phyloP scores from a whole-genome alignment of 1,140 invertebrate genomes.

The Sarcophaga peregrina region DNA sequence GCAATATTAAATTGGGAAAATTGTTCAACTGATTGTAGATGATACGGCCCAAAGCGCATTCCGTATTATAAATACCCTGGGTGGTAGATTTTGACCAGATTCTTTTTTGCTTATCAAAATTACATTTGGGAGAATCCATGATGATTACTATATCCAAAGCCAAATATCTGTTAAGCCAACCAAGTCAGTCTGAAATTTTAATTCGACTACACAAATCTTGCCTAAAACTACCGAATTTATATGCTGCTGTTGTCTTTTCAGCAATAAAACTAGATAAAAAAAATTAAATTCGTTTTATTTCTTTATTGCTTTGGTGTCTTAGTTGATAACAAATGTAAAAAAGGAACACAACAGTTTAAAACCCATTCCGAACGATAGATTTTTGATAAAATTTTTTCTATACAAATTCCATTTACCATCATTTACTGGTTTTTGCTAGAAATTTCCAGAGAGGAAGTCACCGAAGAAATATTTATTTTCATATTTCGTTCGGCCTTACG shows the following conservation, averaged over 20 bases:
- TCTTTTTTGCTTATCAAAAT: background rate
- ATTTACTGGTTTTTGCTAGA: too few species aligned
- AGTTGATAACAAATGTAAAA: background rate
- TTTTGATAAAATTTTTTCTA: too few species aligned
- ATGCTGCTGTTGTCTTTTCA: background rate
- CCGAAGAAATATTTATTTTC: too few species aligned
- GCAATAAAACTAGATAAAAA: background rate
- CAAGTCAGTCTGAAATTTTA: background rate
- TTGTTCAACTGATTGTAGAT: background rate
- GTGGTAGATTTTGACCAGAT: background rate
- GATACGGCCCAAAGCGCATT: slow-evolving; percentile 5
- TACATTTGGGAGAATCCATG: background rate
- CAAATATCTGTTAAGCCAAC: background rate
- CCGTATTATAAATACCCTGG: background rate
- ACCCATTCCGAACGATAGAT: too few species aligned
- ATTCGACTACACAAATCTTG: background rate
- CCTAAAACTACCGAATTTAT: background rate
- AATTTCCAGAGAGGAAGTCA: too few species aligned
- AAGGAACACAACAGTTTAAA: too few species aligned
- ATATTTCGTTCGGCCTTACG: too few species aligned
- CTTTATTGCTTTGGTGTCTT: background rate
- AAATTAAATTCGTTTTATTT: background rate
- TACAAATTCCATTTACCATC: too few species aligned
- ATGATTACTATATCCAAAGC: too few species aligned
- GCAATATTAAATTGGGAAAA: slow-evolving; percentile 12